Evolutionary conservation across 2,888 invertebrate genomes (phyloP).

Genomic region (Synergus laeviventris): DNA sequence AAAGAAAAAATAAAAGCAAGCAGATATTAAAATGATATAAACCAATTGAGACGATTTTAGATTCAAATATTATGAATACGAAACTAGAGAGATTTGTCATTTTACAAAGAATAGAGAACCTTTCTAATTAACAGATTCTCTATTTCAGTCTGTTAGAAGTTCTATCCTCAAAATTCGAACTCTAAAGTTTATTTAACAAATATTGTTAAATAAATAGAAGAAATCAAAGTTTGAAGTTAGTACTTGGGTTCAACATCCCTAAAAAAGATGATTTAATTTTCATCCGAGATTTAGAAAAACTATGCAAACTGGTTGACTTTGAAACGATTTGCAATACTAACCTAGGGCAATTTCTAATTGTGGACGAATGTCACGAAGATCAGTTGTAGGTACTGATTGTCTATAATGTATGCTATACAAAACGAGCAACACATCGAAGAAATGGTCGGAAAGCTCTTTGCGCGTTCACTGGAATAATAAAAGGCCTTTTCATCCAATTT

Average conservation of each 20-base stretch:
- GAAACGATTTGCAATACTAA: background rate
- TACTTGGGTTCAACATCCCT: too few species aligned
- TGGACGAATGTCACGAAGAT: background rate
- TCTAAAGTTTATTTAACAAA: too few species aligned
- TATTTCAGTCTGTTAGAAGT: too few species aligned
- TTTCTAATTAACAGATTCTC: too few species aligned
- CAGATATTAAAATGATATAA: too few species aligned
- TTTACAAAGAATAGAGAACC: too few species aligned
- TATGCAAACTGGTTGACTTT: background rate
- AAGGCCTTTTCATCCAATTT: background rate
- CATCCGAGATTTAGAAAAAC: background rate
- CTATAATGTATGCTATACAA: slow-evolving; percentile 3
- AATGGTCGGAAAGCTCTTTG: background rate
- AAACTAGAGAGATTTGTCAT: too few species aligned
- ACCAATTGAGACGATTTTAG: too few species aligned
- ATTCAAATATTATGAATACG: too few species aligned
- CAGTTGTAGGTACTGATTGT: background rate
- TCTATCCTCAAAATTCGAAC: too few species aligned
- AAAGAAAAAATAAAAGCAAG: background rate
- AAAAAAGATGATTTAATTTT: background rate
- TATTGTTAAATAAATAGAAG: too few species aligned
- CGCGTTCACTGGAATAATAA: background rate
- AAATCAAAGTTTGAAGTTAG: too few species aligned
- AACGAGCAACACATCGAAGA: background rate
- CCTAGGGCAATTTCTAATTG: background rate